Evolutionary conservation across 2,888 invertebrate genomes (phyloP).

Genomic region (Cryptocephalus primarius): DNA sequence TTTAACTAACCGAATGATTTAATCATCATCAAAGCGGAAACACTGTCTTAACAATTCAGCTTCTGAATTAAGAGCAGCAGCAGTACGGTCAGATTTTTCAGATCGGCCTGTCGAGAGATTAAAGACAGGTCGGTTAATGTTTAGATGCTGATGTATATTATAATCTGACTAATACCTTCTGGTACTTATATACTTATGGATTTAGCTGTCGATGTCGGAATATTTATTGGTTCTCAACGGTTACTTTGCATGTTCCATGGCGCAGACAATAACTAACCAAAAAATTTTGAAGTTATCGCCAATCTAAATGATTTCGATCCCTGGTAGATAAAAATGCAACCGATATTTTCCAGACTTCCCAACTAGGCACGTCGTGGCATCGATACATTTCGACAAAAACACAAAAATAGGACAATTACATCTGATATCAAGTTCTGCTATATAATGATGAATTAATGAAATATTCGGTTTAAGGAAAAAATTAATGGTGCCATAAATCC

Average conservation of each 20-base stretch:
- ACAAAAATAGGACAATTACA: not conserved
- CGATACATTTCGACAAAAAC: not conserved
- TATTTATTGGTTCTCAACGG: too few relatives aligned
- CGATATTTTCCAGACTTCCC: not conserved
- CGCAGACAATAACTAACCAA: too few relatives aligned
- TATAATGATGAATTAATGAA: not conserved
- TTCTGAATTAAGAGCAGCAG: constrained; percentile 34
- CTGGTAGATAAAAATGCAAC: not conserved
- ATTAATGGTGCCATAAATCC: not conserved
- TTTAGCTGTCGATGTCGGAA: too few relatives aligned
- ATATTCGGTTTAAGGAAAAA: not conserved
- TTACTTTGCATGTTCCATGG: too few relatives aligned
- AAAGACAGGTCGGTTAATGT: too few relatives aligned
- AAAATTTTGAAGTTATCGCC: too few relatives aligned
- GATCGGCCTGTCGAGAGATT: too few relatives aligned
- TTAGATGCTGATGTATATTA: too few relatives aligned
- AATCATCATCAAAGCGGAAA: constrained; percentile 38
- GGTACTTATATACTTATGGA: too few relatives aligned
- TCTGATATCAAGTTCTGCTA: not conserved
- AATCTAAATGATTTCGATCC: too few relatives aligned
- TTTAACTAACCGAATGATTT: constrained; percentile 40
- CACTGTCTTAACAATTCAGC: constrained; percentile 38
- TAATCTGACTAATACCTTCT: too few relatives aligned
- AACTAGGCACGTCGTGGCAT: not conserved
- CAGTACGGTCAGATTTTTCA: not conserved